These are phyloP conservation scores for Gallinago jamesoni DNA, from an alignment of 2,113 vertebrate species.

Conservation along the genomic window DNA sequence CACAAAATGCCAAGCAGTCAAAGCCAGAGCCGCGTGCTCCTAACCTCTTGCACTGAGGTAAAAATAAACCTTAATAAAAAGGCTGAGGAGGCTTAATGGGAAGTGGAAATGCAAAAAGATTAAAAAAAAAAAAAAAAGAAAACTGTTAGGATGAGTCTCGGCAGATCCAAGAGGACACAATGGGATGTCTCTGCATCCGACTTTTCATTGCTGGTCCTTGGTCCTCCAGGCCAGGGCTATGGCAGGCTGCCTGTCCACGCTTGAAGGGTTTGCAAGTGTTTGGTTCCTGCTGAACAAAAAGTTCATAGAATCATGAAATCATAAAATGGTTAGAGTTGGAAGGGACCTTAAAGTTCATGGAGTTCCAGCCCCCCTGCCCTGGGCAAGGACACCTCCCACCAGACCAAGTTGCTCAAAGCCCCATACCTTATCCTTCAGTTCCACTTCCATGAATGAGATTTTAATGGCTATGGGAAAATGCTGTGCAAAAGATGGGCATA, in stretches of 20 bases:
- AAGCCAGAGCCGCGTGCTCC: not conserved
- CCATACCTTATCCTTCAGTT: not conserved
- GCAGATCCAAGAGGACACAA: not conserved
- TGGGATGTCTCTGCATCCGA: not conserved
- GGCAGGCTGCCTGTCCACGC: not conserved
- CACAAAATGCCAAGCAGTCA: conserved; percentile 57
- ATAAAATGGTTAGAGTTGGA: too few species aligned
- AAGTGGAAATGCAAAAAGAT: conserved; percentile 23
- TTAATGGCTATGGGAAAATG: not conserved
- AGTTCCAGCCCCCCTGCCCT: too few species aligned
- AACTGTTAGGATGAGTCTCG: not conserved
- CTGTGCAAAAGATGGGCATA: not conserved
- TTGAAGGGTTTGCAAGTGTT: not conserved
- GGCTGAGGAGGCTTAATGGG: conserved; percentile 15
- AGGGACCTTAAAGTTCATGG: too few species aligned
- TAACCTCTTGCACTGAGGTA: conserved; percentile 41
- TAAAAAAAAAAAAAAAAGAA: not conserved
- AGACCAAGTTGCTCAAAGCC: too few species aligned
- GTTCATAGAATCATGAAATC: not conserved
- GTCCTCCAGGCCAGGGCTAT: not conserved
- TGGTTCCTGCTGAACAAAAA: not conserved
- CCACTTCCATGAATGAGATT: not conserved
- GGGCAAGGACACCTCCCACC: too few species aligned
- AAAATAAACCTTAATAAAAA: conserved; percentile 63
- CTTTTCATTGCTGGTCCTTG: not conserved